Evolutionary conservation across 2,113 vertebrate species (phyloP).

Genomic region (Eulacestoma nigropectus): DNA sequence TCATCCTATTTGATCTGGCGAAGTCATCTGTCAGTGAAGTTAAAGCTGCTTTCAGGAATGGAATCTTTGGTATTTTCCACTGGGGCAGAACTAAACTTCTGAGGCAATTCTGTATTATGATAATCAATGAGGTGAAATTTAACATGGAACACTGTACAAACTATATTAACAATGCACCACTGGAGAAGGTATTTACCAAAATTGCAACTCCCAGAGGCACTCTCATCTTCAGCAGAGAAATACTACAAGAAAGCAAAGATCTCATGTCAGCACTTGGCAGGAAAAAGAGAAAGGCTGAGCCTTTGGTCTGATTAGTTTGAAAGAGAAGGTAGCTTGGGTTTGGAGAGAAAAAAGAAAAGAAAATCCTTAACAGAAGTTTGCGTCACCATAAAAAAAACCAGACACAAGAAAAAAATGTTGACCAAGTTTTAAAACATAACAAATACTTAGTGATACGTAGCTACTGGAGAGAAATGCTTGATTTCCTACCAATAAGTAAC

Average conservation of each 20-base stretch:
- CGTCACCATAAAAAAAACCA: neutral
- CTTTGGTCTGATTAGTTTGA: neutral
- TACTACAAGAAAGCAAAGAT: neutral
- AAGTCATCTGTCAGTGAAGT: slow-evolving; percentile 24
- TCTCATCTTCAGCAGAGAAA: neutral
- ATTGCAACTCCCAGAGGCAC: neutral
- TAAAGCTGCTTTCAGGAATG: slow-evolving; percentile 40
- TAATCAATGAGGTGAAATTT: slow-evolving; percentile 35
- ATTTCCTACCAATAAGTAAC: neutral
- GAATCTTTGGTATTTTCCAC: slow-evolving; percentile 54
- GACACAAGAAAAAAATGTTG: neutral
- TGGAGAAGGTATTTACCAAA: neutral
- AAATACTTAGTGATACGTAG: neutral
- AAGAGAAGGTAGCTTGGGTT: neutral
- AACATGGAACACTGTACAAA: neutral
- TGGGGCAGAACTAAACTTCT: neutral
- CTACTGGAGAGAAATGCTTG: neutral
- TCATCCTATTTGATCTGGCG: neutral
- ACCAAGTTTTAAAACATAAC: neutral
- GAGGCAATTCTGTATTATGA: slow-evolving; percentile 1
- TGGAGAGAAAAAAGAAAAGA: neutral
- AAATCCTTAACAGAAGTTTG: neutral
- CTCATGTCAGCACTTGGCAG: neutral
- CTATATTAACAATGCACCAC: neutral
- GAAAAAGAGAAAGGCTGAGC: neutral